Conservation (phyloP, 2,888 invertebrate species). For the Caenorhabditis virilis region DNA sequence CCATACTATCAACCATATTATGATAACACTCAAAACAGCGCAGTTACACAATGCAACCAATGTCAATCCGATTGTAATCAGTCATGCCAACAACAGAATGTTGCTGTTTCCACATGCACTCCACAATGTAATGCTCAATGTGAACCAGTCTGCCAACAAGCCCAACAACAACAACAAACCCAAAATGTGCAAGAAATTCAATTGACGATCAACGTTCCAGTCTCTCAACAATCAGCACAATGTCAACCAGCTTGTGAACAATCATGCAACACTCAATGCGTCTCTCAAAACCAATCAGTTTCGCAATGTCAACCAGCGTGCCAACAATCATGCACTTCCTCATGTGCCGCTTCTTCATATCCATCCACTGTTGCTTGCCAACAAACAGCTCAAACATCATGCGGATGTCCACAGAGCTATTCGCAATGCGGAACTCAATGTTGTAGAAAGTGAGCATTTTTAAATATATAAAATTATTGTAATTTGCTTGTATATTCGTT, state of each 20-base stretch:
- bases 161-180: constrained; percentile 1
- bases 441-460: constrained; percentile 36
- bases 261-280: constrained; percentile 50
- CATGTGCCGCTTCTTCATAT: constrained; percentile 10
- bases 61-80: constrained; percentile 39
- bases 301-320: constrained; percentile 46
- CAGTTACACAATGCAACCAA: constrained; percentile 30
- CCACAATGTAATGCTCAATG: constrained; percentile 40
- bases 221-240: constrained; percentile 43
- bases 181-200: constrained; percentile 8
- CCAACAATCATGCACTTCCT: constrained; percentile 35
- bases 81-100: constrained; percentile 17
- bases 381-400: neutral
- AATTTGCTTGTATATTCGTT: neutral
- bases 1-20: constrained; percentile 31
- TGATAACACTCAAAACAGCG: constrained; percentile 5
- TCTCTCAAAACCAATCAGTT: constrained; percentile 38
- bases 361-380: neutral
- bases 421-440: constrained; percentile 29
- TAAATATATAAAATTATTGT: neutral
- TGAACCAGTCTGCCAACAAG: constrained; percentile 13
- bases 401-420: constrained; percentile 35
- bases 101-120: constrained; percentile 20
- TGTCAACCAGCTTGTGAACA: constrained; percentile 49
- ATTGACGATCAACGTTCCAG: constrained; percentile 45